Evolutionary conservation across 2,888 invertebrate genomes (phyloP), one percentile per base, ranked within the genome.

Genomic region (Onchidella celtica): DNA sequence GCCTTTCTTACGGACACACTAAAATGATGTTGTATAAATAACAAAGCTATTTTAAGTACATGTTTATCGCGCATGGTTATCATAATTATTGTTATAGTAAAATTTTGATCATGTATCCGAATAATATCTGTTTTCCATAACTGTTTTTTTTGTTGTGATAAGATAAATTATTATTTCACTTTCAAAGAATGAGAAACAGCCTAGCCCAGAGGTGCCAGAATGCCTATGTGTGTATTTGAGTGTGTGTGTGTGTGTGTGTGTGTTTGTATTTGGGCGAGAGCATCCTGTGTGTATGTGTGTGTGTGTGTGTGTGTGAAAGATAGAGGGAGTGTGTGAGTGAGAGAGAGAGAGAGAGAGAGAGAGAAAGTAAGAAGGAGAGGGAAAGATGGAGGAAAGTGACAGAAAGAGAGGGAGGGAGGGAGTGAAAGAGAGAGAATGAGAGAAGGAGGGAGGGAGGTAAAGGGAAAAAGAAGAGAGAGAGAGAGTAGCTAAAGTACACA

Each of bases 331-430:
- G 36, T n/a, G 24, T 21, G 38, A n/a, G 14, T 27, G 17, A 73
- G 17, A 59, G 59, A 73, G 57, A 21, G 57, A 73, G 73, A 34
- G 73, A 59, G 73, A n/a, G 4, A 34, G 66, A 32, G 66, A 34
- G 47, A 47, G 9, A 47, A 17, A 47, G 47, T 11, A 17, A 47
- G 47, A 47, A 17, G 17, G 47, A 47, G 47, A 47, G 47, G 17
- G 17, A 47, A 17, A 6, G 47, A 47, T 11, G 17, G 47, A 47
- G 17, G 17, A 47, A 17, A 47, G 47, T 11, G 47, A 47, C 9
- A 47, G 47, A 47, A 17, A 47, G 47, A 47, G 47, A 47, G 47
- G 17, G 47, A 47, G 47, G 17, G 34, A 66, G 66, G n/a, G 32
- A 34, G 66, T 17, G 36, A 70, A 40, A 70, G 40, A 70, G 27